phyloP scores from a whole-genome alignment of 1,140 invertebrate genomes.

The Saccostrea glomerata region DNA sequence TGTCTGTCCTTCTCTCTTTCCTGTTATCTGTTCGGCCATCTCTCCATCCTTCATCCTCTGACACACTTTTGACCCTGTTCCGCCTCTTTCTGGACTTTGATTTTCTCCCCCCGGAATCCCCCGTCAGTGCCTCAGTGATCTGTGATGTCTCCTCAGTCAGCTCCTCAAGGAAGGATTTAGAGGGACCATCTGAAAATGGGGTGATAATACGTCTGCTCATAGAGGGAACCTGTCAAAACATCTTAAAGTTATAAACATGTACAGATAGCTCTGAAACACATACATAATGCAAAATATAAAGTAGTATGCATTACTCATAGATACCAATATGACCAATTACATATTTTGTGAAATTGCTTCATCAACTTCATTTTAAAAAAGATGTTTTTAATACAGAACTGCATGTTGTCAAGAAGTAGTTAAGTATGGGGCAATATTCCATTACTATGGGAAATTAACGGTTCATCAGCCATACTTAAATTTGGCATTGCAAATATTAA shows the following conservation, averaged over 20 bases:
- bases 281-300: background rate
- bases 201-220: slow-evolving; percentile 83
- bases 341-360: too few relatives aligned
- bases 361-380: too few relatives aligned
- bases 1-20: slow-evolving; percentile 52
- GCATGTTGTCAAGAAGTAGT: too few relatives aligned
- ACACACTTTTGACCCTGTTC: slow-evolving; percentile 65
- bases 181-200: slow-evolving; percentile 82
- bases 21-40: slow-evolving; percentile 25
- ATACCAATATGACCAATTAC: too few relatives aligned
- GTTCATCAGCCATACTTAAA: too few relatives aligned
- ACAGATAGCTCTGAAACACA: background rate
- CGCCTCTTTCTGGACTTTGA: slow-evolving; percentile 64
- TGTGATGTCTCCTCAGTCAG: slow-evolving; percentile 79
- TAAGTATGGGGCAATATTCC: too few relatives aligned
- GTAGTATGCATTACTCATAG: too few relatives aligned
- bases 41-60: slow-evolving; percentile 62
- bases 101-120: slow-evolving; percentile 57
- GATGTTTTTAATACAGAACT: too few relatives aligned
- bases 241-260: too few relatives aligned
- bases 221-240: slow-evolving; percentile 68
- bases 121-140: slow-evolving; percentile 63
- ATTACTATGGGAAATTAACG: too few relatives aligned
- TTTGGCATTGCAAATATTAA: too few relatives aligned
- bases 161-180: slow-evolving; percentile 81